These are phyloP conservation scores for Branchipolynoe longqiensis DNA, from an alignment of 2,888 invertebrate species.

Conservation along the genomic window DNA sequence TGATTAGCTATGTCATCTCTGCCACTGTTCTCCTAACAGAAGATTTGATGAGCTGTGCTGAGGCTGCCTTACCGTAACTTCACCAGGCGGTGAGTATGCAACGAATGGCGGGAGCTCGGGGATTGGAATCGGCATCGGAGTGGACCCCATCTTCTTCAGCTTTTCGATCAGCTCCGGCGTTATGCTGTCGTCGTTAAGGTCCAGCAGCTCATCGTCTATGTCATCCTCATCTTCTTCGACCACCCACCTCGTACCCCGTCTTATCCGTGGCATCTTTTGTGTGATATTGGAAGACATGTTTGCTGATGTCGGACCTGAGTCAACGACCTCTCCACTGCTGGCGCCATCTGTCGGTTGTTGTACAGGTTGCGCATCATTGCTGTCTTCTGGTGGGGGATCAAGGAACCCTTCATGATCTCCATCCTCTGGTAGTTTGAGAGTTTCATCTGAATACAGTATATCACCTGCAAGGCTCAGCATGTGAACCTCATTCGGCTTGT, in stretches of 20 bases:
- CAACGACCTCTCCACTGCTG: background rate
- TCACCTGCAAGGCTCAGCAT: background rate
- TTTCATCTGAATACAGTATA: background rate
- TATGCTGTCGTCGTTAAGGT: conserved; percentile 39
- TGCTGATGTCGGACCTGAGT: background rate
- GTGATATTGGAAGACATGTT: background rate
- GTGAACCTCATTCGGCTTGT: conserved; percentile 48
- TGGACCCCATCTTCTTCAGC: conserved; percentile 48
- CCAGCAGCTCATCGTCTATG: conserved; percentile 25
- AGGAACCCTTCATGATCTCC: conserved; percentile 21
- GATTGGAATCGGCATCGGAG: conserved; percentile 22
- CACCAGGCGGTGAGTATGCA: conserved; percentile 47
- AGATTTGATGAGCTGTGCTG: no score
- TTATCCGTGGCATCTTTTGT: background rate
- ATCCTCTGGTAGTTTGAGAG: conserved; percentile 9
- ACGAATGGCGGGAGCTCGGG: conserved; percentile 41
- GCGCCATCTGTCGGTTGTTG: background rate
- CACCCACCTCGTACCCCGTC: background rate
- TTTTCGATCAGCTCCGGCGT: conserved; percentile 44
- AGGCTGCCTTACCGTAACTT: conserved; percentile 31
- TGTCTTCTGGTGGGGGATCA: conserved; percentile 4
- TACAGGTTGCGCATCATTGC: background rate
- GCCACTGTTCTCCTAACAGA: no score
- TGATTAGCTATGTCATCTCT: no score
- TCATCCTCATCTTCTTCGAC: background rate